Base-by-base conservation (phyloP, 1,140 invertebrate species). In the Papilio helenus region DNA sequence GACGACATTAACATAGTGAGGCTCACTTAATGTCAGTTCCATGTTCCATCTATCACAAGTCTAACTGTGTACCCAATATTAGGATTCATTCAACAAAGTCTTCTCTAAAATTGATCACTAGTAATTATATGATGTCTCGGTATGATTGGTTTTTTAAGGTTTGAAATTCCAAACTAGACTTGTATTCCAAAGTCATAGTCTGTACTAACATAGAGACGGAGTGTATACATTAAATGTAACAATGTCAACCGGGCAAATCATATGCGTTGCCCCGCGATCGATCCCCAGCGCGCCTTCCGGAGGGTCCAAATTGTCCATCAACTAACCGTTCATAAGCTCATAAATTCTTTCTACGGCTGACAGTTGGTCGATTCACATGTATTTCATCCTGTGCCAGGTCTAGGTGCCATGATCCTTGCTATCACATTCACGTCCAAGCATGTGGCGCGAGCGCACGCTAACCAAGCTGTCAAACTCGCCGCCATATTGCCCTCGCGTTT, bases 311-410 rank as follows among this genome's bases (percentile, higher is more conserved):
- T 84, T 84, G 83, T 82, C 61, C 55, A 77, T 77, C 76, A 77
- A 77, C 39, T 51, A 81, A 79, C 72, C 23, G 77, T 65, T 77
- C 80, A 65, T 74, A 83, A 49, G 85, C 83, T 86, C 86, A 88
- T 89, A 89, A 89, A 89, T 89, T 89, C 88, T 89, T 89, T 89
- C 86, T 82, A 85, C 85, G 79, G 74, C 84, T 89, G 88, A 89
- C 88, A 89, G 86, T 86, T 87, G 82, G 42, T 71, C 82, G 81
- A 80, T 87, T 86, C 82, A 84, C 90, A 90, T 90, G 87, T 90
- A 87, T 85, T 80, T 84, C 81, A 87, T 87, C 82, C 83, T 86
- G 80, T 89, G 86, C 79, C 81, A 72, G 81, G 71, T 86, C 82
- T 83, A 72, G 82, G 58, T 86, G 85, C 82, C 71, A 89, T 90